Conservation (phyloP, 53 echinoderm and acorn worm genomes). For the Mesocentrotus franciscanus region DNA sequence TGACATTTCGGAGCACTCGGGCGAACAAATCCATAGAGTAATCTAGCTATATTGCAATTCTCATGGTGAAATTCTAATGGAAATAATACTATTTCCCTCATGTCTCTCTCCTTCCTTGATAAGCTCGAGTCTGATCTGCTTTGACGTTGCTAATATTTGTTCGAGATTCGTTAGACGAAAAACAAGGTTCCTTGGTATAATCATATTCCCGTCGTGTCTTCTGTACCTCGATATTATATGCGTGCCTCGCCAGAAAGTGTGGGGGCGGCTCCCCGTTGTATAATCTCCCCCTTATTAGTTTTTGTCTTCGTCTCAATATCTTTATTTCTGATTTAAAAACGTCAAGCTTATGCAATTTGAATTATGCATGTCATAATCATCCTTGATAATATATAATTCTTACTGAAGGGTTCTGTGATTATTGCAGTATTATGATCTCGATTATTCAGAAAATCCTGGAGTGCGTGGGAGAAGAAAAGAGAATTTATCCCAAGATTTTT, state of each 20-base stretch:
- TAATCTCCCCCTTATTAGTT: neutral
- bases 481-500: neutral
- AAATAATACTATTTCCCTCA: slow-evolving; percentile 36
- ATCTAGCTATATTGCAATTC: slow-evolving; percentile 51
- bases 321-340: neutral
- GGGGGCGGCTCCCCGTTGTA: slow-evolving; percentile 2
- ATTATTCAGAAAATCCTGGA: neutral
- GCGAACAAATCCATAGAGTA: slow-evolving; percentile 39
- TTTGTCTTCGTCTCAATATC: neutral
- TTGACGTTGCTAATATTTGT: slow-evolving; percentile 43
- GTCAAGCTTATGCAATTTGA: neutral
- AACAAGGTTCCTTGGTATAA: neutral
- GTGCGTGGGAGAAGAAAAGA: neutral
- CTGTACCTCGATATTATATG: neutral
- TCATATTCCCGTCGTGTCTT: neutral
- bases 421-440: neutral
- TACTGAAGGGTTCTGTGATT: neutral
- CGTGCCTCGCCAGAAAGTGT: neutral
- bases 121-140: neutral
- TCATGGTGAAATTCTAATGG: slow-evolving; percentile 40
- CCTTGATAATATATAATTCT: neutral
- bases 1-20: slow-evolving; percentile 51
- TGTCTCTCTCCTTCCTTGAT: neutral
- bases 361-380: neutral
- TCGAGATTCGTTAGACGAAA: neutral